A percentile compares a stretch with the other conserved stretches of the same genome.
phyloP scores from a whole-genome alignment of 2,797 vertebrate genomes.

The Sebastes nivosus region DNA sequence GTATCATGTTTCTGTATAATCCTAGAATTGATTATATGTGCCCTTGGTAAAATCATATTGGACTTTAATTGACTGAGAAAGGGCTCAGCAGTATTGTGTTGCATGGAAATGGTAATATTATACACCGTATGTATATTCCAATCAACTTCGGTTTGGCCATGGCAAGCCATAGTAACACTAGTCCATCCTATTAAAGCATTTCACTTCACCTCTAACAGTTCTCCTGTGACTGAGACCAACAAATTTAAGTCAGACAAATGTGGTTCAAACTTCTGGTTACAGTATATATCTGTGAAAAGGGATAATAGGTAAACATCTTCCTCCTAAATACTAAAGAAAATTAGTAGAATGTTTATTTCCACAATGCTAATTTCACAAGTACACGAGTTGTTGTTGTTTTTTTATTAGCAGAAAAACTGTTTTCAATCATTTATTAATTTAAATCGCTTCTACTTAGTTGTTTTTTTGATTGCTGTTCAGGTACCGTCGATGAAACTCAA shows the following conservation, averaged over 20 bases:
- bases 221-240: neutral
- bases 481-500: neutral
- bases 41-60: conserved; percentile 16
- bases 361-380: neutral
- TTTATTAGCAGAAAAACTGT: too few relatives aligned
- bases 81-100: conserved; percentile 9
- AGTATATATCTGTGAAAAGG: neutral
- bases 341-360: neutral
- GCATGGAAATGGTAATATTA: neutral
- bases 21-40: conserved; percentile 26
- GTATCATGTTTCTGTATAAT: conserved; percentile 34
- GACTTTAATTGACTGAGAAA: conserved; percentile 23
- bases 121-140: neutral
- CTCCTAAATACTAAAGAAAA: neutral
- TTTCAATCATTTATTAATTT: neutral
- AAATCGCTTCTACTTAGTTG: neutral
- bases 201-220: neutral
- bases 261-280: neutral
- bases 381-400: neutral
- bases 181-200: neutral
- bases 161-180: neutral
- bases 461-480: neutral
- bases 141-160: conserved; percentile 3
- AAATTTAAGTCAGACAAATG: neutral
- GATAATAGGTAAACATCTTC: neutral